These are phyloP conservation scores for Cheirogaleus major DNA, from an alignment of 2,797 vertebrate genomes.

Conservation along the genomic window DNA sequence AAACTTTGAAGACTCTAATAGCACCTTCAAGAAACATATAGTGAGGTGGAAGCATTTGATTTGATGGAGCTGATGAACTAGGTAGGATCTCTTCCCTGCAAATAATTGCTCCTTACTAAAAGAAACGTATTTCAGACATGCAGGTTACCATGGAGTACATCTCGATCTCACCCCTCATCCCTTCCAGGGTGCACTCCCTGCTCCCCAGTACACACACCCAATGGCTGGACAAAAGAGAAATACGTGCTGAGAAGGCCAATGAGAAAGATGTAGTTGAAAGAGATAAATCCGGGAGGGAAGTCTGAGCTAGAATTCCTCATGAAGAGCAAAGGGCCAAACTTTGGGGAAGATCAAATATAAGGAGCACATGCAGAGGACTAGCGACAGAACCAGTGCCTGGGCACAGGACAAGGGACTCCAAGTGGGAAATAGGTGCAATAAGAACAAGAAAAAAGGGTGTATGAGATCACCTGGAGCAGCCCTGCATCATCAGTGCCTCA, in stretches of 20 bases:
- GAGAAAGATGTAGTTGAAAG: neutral
- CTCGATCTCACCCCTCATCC: neutral
- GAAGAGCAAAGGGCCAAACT: neutral
- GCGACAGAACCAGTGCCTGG: neutral
- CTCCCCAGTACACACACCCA: neutral
- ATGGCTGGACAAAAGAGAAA: neutral
- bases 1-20: neutral
- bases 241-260: neutral
- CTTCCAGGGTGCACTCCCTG: neutral
- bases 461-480: neutral
- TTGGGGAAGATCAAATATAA: neutral
- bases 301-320: neutral
- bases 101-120: neutral
- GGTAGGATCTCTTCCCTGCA: neutral
- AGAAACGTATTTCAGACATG: neutral
- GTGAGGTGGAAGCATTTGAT: neutral
- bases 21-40: neutral
- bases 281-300: neutral
- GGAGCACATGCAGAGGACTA: neutral
- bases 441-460: neutral
- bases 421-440: neutral
- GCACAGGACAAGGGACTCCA: neutral
- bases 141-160: neutral
- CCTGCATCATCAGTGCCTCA: neutral
- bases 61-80: neutral